Evolutionary conservation across 2,113 vertebrate genomes (phyloP), one percentile per base, ranked within the genome.

Genomic region (Raja brachyura): DNA sequence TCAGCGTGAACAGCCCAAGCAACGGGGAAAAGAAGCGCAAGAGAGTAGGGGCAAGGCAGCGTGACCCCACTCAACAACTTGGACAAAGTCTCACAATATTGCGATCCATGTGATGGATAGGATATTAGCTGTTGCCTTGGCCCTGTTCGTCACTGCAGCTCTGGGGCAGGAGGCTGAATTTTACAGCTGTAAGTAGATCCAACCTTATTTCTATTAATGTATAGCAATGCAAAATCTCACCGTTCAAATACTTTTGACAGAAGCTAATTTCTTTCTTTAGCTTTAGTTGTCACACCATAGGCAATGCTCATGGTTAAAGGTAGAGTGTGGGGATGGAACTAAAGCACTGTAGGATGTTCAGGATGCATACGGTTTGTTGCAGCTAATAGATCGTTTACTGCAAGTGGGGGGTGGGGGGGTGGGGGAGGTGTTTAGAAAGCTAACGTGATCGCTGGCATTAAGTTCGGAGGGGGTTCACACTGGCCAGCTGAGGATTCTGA

Each of bases 161-260:
- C 25, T 54, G 3, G 68, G 66, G 22, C 33, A 70, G 39, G 31
- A 92, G 8, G 68, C 66, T 39, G 90, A 74, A 22, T 73, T 92
- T 6, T 54, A 73, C 10, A 73, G 66, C 90, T 92, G 90, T 92
- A 54, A 92, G 90, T 92, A 92, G 22, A 70, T 13, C 39, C 59
- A 63, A 13, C 31, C 25, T n/a, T n/a, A 63, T 63, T 63, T 31
- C 16, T 7, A n/a, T 31, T 31, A 4, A 63, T 22, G 2, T 5
- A 61, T n/a, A 88, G 16, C 5, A 85, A 63, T 33, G 83, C 28
- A 88, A 88, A 63, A 31, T 63, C 83, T 66, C 59, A 22, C 9
- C 48, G 56, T 83, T 83, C 63, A 56, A 28, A 9, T 59, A 59
- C 54, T 28, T 59, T n/a, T n/a, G 10, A 61, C 7, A 4, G 11